phyloP scores from a whole-genome alignment of 2,113 vertebrate species.

The Struthidea cinerea region DNA sequence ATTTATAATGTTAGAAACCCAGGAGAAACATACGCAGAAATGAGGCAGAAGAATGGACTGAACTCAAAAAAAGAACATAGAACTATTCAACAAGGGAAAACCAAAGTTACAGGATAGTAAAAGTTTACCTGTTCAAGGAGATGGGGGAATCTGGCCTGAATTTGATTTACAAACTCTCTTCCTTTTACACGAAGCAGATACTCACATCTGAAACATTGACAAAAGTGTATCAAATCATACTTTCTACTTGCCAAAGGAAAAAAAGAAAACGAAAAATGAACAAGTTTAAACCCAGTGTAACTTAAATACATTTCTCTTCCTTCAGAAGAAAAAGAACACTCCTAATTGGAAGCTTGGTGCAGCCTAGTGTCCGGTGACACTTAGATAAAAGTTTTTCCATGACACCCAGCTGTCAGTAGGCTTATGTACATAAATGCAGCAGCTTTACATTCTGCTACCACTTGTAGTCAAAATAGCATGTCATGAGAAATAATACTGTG shows the following conservation, averaged over 20 bases:
- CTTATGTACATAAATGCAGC: neutral
- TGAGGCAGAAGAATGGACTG: neutral
- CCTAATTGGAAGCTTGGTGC: neutral
- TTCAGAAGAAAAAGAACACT: neutral
- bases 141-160: slow-evolving; percentile 93
- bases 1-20: neutral
- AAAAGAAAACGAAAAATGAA: neutral
- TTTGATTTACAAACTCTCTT: slow-evolving; percentile 88
- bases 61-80: neutral
- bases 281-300: neutral
- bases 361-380: neutral
- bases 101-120: neutral
- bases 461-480: neutral
- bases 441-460: neutral
- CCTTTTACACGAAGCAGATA: slow-evolving; percentile 92
- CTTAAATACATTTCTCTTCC: neutral
- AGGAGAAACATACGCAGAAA: neutral
- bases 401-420: neutral
- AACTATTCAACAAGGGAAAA: neutral
- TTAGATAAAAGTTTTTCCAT: neutral
- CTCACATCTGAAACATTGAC: slow-evolving; percentile 82
- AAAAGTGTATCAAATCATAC: neutral
- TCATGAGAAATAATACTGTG: neutral
- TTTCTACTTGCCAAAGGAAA: neutral
- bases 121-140: slow-evolving; percentile 91